A percentile compares a stretch with the other conserved stretches of the same genome.
Conservation (phyloP, 2,888 invertebrate genomes). For the Poecilus cupreus region DNA sequence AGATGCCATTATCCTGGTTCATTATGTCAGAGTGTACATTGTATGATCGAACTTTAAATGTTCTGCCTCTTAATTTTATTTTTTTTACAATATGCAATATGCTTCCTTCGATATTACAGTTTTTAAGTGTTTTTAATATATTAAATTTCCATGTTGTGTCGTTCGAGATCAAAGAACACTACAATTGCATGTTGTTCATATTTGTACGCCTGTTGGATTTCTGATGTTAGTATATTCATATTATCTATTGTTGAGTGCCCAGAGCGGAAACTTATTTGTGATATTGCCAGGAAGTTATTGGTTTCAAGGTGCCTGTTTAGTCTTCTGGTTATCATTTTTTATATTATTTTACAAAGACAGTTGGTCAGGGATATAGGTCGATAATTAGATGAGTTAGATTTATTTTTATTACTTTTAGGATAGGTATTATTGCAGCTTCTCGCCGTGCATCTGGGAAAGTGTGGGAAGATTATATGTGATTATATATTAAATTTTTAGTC, state of each 20-base stretch:
- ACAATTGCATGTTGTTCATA: not conserved
- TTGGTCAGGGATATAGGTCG: not conserved
- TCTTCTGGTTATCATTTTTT: not conserved
- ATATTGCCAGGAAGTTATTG: not conserved
- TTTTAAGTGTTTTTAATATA: not conserved
- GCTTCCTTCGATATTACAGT: not conserved
- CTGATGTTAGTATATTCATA: not conserved
- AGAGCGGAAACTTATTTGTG: not conserved
- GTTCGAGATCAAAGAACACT: conserved; percentile 2
- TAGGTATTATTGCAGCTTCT: not conserved
- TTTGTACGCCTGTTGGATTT: not conserved
- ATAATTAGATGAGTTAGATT: not conserved
- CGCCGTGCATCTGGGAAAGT: not conserved
- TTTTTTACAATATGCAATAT: not conserved
- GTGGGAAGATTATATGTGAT: not conserved
- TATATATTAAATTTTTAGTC: not conserved
- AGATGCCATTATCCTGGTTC: not conserved
- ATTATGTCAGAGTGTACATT: not conserved
- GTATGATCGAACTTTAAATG: not conserved
- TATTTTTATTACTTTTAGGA: not conserved
- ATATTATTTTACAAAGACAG: not conserved
- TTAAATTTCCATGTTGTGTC: not conserved
- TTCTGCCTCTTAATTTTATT: not conserved
- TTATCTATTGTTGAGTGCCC: not conserved
- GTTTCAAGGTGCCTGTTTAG: not conserved